These are phyloP conservation scores for Lasioglossum villosulum DNA, from an alignment of 2,888 invertebrate genomes.

Conservation along the genomic window DNA sequence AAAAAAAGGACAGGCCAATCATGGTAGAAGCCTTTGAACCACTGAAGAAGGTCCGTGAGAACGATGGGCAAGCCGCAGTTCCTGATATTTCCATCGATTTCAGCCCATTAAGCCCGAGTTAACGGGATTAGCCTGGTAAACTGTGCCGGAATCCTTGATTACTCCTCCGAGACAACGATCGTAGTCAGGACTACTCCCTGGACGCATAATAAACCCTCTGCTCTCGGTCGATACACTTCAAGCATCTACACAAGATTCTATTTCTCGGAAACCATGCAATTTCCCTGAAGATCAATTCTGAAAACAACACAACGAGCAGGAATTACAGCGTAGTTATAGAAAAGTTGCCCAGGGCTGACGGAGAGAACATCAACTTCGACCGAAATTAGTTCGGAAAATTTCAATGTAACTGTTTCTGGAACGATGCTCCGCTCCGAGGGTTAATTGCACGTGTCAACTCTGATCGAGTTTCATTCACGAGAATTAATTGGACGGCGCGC, in stretches of 20 bases:
- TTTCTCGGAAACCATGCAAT: background rate
- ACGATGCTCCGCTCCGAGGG: background rate
- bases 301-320: background rate
- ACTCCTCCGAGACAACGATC: constrained; percentile 47
- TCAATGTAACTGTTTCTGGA: background rate
- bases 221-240: background rate
- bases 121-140: constrained; percentile 47
- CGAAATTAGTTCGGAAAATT: background rate
- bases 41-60: constrained; percentile 4
- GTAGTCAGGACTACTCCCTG: background rate
- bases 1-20: background rate
- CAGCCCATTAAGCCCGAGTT: constrained; percentile 44
- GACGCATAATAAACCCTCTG: background rate
- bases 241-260: background rate
- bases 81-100: constrained; percentile 58
- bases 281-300: background rate
- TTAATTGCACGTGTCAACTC: background rate
- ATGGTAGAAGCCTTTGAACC: constrained; percentile 31
- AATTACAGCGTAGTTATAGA: background rate
- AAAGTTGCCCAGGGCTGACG: background rate
- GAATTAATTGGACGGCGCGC: background rate
- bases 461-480: background rate
- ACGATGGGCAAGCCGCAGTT: constrained; percentile 46
- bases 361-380: background rate
- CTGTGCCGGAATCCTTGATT: constrained; percentile 47